phyloP scores from a whole-genome alignment of 2,888 invertebrate species.

The Sarcophaga variegata region DNA sequence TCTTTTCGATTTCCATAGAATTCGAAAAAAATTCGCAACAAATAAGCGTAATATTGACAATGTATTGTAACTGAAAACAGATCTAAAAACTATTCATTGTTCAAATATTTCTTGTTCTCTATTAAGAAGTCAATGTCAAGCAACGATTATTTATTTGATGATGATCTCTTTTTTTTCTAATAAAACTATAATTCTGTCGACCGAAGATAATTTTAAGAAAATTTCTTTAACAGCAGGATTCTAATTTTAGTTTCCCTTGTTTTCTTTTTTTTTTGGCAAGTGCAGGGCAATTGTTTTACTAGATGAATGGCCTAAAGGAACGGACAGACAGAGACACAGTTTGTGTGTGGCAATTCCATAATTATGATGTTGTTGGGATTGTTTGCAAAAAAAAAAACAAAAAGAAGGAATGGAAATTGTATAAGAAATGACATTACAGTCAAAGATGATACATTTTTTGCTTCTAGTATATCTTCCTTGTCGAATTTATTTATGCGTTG shows the following conservation, averaged over 20 bases:
- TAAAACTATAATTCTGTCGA: slow-evolving; percentile 40
- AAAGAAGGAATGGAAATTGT: slow-evolving; percentile 3
- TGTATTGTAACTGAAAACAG: neutral
- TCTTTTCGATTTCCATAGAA: neutral
- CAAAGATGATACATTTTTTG: neutral
- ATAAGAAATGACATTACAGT: slow-evolving; percentile 11
- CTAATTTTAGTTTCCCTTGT: slow-evolving; percentile 9
- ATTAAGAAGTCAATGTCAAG: slow-evolving; percentile 7
- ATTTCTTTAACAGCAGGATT: slow-evolving; percentile 55
- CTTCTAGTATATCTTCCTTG: slow-evolving; percentile 34
- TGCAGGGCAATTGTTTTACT: slow-evolving; percentile 40
- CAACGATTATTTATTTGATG: too few relatives aligned
- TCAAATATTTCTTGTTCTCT: neutral
- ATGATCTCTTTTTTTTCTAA: neutral
- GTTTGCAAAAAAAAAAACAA: slow-evolving; percentile 50
- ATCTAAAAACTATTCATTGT: slow-evolving; percentile 24
- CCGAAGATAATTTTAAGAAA: slow-evolving; percentile 37
- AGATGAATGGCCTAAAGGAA: slow-evolving; percentile 16
- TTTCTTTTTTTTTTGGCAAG: slow-evolving; percentile 39
- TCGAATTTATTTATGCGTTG: neutral
- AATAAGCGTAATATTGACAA: too few relatives aligned
- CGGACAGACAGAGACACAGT: neutral
- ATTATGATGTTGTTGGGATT: slow-evolving; percentile 53
- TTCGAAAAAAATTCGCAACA: neutral
- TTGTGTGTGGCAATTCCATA: slow-evolving; percentile 65